A percentile compares a stretch with the other conserved stretches of the same genome.
Conservation (phyloP, 2,888 invertebrate species). For the Pachymerium ferrugineum region DNA sequence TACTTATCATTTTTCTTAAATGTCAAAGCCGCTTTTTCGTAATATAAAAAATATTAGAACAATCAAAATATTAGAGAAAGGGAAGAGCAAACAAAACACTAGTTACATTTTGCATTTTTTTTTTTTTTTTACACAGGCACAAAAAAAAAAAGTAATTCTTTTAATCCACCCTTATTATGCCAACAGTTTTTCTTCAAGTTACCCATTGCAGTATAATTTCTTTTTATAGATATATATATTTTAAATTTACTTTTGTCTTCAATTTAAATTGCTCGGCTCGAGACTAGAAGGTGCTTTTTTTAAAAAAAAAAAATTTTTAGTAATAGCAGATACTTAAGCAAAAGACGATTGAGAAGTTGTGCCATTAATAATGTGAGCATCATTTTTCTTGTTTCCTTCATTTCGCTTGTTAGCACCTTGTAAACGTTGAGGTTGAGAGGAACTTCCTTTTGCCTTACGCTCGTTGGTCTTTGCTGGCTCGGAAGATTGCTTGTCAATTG, state of each 20-base stretch:
- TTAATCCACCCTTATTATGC: slow-evolving; percentile 18
- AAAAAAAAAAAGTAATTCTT: slow-evolving; percentile 8
- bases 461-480: background rate
- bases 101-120: background rate
- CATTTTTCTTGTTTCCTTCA: slow-evolving; percentile 10
- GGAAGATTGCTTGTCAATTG: background rate
- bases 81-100: background rate
- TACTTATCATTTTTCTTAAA: too few relatives aligned
- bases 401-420: background rate
- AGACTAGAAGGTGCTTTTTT: background rate
- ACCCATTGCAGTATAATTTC: background rate
- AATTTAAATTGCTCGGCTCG: background rate
- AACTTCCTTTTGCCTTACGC: background rate
- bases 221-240: background rate
- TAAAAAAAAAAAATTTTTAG: background rate
- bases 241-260: slow-evolving; percentile 2
- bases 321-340: too few relatives aligned
- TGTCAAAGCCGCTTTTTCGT: too few relatives aligned
- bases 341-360: slow-evolving; percentile 24
- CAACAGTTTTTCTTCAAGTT: background rate
- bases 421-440: background rate
- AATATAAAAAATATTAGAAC: background rate
- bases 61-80: background rate
- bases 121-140: too few relatives aligned
- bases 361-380: slow-evolving; percentile 30